These are phyloP conservation scores for Dreissena polymorpha DNA, from an alignment of 1,140 invertebrate genomes.

Conservation along the genomic window DNA sequence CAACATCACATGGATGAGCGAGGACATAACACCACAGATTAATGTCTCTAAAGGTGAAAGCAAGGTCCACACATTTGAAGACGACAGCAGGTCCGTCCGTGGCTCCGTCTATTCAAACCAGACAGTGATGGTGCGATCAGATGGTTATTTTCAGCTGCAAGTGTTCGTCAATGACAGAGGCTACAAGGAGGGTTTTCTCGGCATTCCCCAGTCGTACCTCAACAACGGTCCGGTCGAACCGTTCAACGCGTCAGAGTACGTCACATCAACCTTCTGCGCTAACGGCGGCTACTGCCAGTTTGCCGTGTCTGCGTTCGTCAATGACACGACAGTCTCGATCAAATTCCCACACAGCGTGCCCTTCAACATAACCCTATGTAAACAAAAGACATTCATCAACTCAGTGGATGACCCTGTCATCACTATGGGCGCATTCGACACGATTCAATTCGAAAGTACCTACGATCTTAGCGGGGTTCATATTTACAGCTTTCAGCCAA, in stretches of 20 bases:
- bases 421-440: slow-evolving; percentile 11
- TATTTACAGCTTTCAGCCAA: slow-evolving; percentile 46
- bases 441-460: slow-evolving; percentile 39
- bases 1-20: too few species aligned
- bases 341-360: slow-evolving; percentile 5
- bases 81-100: slow-evolving; percentile 3
- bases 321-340: slow-evolving; percentile 18
- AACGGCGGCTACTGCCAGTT: slow-evolving; percentile 39
- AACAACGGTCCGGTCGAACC: background rate
- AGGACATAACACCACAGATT: too few species aligned
- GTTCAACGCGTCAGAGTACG: slow-evolving; percentile 3
- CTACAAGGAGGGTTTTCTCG: slow-evolving; percentile 37
- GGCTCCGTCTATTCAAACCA: slow-evolving; percentile 36
- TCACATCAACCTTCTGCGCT: slow-evolving; percentile 31
- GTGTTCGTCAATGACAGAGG: slow-evolving; percentile 5
- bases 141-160: slow-evolving; percentile 16
- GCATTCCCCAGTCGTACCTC: slow-evolving; percentile 11
- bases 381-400: background rate
- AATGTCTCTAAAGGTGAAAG: background rate
- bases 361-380: slow-evolving; percentile 15
- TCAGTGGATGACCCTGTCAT: background rate
- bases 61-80: background rate
- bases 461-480: slow-evolving; percentile 34
- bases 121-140: slow-evolving; percentile 11
- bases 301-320: slow-evolving; percentile 24